Percentiles rank a stretch among this genome's conserved stretches.
These are phyloP conservation scores for Sarcophilus harrisii DNA, from an alignment of 2,797 vertebrate genomes.

Conservation along the genomic window DNA sequence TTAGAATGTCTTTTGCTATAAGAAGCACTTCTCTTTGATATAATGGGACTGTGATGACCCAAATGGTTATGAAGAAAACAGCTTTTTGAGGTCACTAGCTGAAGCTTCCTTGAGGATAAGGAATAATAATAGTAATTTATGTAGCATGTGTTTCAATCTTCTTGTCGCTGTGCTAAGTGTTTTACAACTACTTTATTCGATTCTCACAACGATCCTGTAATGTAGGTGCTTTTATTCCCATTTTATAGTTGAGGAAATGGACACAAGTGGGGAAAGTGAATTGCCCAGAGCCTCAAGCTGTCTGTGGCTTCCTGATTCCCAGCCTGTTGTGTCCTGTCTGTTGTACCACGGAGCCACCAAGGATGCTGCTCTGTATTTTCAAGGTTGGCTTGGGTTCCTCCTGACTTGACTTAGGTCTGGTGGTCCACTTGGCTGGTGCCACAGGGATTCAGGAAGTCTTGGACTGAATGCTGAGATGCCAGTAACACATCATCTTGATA, in stretches of 20 bases:
- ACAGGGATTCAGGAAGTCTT: not conserved
- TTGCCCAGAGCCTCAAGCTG: not conserved
- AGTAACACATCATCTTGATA: not conserved
- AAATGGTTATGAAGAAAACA: not conserved
- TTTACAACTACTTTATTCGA: not conserved
- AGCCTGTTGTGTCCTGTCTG: not conserved
- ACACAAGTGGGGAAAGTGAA: not conserved
- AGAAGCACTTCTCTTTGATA: not conserved
- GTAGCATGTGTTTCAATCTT: not conserved
- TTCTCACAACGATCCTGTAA: not conserved
- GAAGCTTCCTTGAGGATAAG: not conserved
- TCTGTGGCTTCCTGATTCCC: not conserved
- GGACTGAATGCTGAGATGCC: not conserved
- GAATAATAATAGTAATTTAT: not conserved
- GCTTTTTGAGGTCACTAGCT: not conserved
- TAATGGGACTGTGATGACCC: not conserved
- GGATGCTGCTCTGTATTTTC: not conserved
- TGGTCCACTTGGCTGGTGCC: not conserved
- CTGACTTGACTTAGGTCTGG: not conserved
- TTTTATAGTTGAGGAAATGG: not conserved
- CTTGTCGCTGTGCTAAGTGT: not conserved
- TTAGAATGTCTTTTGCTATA: not conserved
- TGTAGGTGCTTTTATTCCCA: not conserved
- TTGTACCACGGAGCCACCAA: not conserved
- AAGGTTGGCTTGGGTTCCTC: not conserved